A percentile compares a stretch with the other conserved stretches of the same genome.
These are phyloP conservation scores for Enteromius afrohamiltoni DNA, from an alignment of 2,797 vertebrate genomes.

Conservation along the genomic window DNA sequence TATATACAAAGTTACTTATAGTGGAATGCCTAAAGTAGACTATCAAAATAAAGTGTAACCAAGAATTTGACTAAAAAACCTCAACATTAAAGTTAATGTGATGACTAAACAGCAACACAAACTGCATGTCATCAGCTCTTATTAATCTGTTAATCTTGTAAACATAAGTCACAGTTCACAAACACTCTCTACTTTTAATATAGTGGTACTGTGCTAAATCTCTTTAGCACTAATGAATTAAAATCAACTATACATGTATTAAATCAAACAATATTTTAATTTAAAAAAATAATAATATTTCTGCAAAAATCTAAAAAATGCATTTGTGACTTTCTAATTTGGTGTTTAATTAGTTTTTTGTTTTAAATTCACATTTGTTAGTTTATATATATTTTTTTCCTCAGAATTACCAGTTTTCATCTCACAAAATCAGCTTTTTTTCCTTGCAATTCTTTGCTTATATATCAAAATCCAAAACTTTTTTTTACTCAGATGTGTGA, in stretches of 20 bases:
- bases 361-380: not conserved
- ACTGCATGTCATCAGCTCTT: not conserved
- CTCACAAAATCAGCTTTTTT: not conserved
- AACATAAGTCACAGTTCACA: not conserved
- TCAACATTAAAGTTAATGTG: not conserved
- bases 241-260: not conserved
- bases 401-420: not conserved
- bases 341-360: not conserved
- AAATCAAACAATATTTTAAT: not conserved
- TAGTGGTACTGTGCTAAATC: not conserved
- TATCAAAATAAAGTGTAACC: too few species aligned
- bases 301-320: too few species aligned
- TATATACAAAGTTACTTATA: too few species aligned
- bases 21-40: too few species aligned
- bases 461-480: not conserved
- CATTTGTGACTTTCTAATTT: not conserved
- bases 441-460: not conserved
- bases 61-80: not conserved
- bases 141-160: not conserved
- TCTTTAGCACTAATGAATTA: not conserved
- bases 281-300: too few species aligned
- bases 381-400: not conserved
- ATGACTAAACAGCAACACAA: slow-evolving; percentile 4
- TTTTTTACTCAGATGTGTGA: not conserved
- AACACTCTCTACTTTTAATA: not conserved